Base-by-base conservation (phyloP, 2,888 invertebrate genomes). In the Brassicogethes aeneus region DNA sequence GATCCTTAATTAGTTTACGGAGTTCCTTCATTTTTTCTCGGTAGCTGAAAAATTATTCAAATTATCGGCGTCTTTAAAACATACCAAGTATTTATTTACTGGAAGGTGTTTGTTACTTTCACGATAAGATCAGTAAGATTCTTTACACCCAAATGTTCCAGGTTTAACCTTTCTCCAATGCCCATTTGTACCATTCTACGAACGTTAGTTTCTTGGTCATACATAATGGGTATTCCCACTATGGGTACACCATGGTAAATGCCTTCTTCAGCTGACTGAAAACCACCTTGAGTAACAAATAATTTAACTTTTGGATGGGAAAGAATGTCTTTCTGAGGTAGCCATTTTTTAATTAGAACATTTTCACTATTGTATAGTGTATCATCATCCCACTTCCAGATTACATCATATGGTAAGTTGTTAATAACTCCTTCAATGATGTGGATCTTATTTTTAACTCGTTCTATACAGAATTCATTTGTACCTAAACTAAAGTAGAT, bases 401-500 rank as follows among this genome's bases (percentile, higher is more conserved):
- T 42, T 12, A 71, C 57, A 36, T 61, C 62, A 44, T 69, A 68
- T 2, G 68, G 65, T 12, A 71, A 42, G 45, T 62, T 53, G 1
- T 61, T 41, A 39, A 71, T 67, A 2, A 62, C 61, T 14, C 56
- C 52, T 2, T 66, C 16, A 15, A 71, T 51, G 3, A 52, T 54
- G 13, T 62, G 45, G 3, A 59, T 36, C n/a, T 55, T 57, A 3
- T 61, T 45, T 16, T 52, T 42, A 5, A 63, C 52, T 36, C 71
- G 43, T 13, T 56, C 43, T 5, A 54, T 47, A 30, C 63, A 61
- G 47, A 62, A 62, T 3, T 70, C 55, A 37, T 65, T 62, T 1
- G 68, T 59, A 1, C 73, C 73, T 39, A 73, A 54, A 48, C 69
- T 68, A 47, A 69, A 67, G 47, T 66, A 65, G 5, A 70, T 57